Conservation (phyloP, 2,113 vertebrate species). For the Bucco capensis region DNA sequence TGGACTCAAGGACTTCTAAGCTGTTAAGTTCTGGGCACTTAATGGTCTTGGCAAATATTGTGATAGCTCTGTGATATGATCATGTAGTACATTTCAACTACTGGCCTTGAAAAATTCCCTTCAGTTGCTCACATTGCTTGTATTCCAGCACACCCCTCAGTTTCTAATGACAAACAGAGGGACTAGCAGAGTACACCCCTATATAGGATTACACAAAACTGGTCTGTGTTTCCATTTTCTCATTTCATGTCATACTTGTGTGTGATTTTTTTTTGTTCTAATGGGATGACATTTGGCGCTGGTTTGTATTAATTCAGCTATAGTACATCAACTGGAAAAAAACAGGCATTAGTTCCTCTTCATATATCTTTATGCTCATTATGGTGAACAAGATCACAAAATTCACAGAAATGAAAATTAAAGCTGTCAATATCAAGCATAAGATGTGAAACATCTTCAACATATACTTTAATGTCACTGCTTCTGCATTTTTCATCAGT, state of each 20-base stretch:
- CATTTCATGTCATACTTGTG: not conserved
- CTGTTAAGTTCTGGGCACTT: not conserved
- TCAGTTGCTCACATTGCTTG: rapidly evolving
- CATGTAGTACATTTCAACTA: not conserved
- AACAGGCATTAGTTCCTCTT: conserved; percentile 30
- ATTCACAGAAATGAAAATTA: conserved; percentile 25
- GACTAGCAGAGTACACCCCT: not conserved
- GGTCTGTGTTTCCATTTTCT: not conserved
- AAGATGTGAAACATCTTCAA: not conserved
- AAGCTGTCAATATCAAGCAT: not conserved
- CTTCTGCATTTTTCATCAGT: not conserved
- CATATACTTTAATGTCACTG: not conserved
- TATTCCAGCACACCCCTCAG: not conserved
- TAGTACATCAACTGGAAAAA: not conserved
- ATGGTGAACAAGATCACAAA: conserved; percentile 11
- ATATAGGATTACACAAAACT: not conserved
- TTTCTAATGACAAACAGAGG: not conserved
- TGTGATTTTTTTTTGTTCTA: conserved; percentile 2
- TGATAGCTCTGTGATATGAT: not conserved
- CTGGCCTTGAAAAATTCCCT: not conserved
- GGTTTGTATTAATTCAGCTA: conserved; percentile 21
- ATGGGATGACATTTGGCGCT: not conserved
- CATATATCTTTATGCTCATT: conserved; percentile 13
- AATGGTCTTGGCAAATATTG: conserved; percentile 3
- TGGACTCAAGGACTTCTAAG: not conserved